Evolutionary conservation across 2,797 vertebrate species (phyloP), one percentile per base, ranked within the genome.

Genomic region (Phrynocephalus forsythii): DNA sequence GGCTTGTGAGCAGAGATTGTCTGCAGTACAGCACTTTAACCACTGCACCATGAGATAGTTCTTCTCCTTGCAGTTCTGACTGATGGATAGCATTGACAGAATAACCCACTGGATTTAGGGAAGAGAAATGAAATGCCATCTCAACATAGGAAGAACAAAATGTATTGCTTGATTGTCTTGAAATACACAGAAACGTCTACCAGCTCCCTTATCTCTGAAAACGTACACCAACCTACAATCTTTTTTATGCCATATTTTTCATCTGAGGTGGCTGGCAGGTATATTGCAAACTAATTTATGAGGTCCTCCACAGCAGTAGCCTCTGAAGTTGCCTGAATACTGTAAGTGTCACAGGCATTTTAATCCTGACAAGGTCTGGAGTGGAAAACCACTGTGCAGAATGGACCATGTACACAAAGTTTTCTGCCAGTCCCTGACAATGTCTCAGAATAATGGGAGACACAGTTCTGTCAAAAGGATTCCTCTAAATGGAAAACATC

Each of bases 251-350:
- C 30, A 11, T 30, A 86, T 90, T 91, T 90, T 78, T 91, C 68
- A 56, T 88, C 75, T 76, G 76, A 69, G 60, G 13, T 93, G 91
- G 91, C 56, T 88, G 87, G 89, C 67, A 90, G 82, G 50, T 90
- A 73, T 92, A 91, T 88, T 91, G 79, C 84, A 63, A 88, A 26
- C 82, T 83, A 88, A 86, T 92, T 92, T 92, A 90, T 83, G 85
- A 81, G 81, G 60, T 86, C 86, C 44, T 93, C 33, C 8, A 26
- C 44, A 60, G 2, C 84, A 8, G 60, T 18, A 63, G 13, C 52
- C 52, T 87, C 87, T 90, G 75, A 68, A 52, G 76, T 72, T 88
- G 73, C 75, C 68, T 89, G 80, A 78, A 86, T 79, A 68, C 71
- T 84, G 52, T 91, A 90, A 89, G 38, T 0, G 52, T 26, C 0